These are phyloP conservation scores for Stictocephala bisonia DNA, from an alignment of 2,888 invertebrate genomes.

Conservation along the genomic window DNA sequence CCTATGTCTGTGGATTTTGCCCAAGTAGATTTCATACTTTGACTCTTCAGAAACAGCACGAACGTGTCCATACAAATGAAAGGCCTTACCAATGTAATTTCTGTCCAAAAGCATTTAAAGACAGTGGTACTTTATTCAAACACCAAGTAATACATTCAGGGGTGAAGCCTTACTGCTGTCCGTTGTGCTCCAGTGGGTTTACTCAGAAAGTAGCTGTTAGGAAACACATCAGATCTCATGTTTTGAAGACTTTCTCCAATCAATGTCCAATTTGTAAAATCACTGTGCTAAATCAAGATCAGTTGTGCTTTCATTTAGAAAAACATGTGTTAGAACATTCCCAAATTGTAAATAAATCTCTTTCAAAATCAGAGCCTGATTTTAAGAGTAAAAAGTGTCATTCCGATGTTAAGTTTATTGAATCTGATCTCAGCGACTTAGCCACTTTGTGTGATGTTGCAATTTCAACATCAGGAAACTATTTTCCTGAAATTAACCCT, in stretches of 20 bases:
- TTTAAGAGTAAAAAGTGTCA: neutral
- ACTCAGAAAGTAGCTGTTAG: constrained; percentile 54
- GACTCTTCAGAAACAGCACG: constrained; percentile 54
- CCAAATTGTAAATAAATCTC: constrained; percentile 9
- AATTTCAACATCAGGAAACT: constrained; percentile 51
- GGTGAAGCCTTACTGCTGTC: constrained; percentile 53
- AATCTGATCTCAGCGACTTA: constrained; percentile 52
- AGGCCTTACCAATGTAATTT: constrained; percentile 61
- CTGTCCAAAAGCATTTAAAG: constrained; percentile 55
- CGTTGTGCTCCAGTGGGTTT: constrained; percentile 55
- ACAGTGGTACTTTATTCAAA: constrained; percentile 54
- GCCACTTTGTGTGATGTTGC: constrained; percentile 56
- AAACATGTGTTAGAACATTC: constrained; percentile 53
- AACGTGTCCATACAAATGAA: constrained; percentile 54
- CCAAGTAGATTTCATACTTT: constrained; percentile 53
- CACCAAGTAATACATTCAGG: constrained; percentile 55
- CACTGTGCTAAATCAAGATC: constrained; percentile 51
- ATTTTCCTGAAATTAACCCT: neutral
- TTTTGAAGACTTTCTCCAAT: constrained; percentile 48
- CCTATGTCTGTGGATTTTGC: constrained; percentile 54
- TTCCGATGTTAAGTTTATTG: neutral
- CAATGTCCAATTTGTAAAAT: constrained; percentile 53
- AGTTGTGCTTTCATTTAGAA: constrained; percentile 53
- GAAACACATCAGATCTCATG: constrained; percentile 54
- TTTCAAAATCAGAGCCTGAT: neutral